Percentiles rank a stretch among this genome's conserved stretches.
Evolutionary conservation across 2,888 invertebrate species (phyloP).

Genomic region (Yponomeuta evonymella): DNA sequence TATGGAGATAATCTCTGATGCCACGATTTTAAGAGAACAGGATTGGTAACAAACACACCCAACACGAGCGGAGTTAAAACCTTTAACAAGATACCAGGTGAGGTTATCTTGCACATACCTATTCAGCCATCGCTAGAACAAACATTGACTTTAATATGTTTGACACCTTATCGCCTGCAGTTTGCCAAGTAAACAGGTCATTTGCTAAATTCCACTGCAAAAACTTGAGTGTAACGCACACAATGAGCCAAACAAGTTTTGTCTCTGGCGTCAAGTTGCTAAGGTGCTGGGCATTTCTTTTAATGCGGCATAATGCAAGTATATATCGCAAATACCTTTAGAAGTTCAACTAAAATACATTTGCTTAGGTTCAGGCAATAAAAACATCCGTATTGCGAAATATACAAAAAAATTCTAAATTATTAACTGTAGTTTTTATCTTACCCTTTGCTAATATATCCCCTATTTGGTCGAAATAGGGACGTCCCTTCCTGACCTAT

Average conservation of each 20-base stretch:
- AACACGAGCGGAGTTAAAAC: not conserved
- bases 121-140: not conserved
- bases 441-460: too few species aligned
- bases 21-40: too few species aligned
- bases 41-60: not conserved
- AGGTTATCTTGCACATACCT: not conserved
- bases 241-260: conserved; percentile 1
- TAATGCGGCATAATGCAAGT: not conserved
- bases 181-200: conserved; percentile 12
- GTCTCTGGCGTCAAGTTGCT: not conserved
- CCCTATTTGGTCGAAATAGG: too few species aligned
- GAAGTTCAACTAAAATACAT: not conserved
- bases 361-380: too few species aligned
- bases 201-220: not conserved
- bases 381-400: too few species aligned
- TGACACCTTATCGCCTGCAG: conserved; percentile 14
- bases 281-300: not conserved
- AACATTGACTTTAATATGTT: conserved; percentile 14
- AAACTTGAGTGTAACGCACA: not conserved
- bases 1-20: too few species aligned
- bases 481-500: too few species aligned
- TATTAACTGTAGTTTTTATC: too few species aligned
- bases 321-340: not conserved
- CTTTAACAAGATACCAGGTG: not conserved
- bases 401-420: too few species aligned